These are phyloP conservation scores for Leucophenga varia DNA, from an alignment of 1,140 invertebrate species.

Conservation along the genomic window DNA sequence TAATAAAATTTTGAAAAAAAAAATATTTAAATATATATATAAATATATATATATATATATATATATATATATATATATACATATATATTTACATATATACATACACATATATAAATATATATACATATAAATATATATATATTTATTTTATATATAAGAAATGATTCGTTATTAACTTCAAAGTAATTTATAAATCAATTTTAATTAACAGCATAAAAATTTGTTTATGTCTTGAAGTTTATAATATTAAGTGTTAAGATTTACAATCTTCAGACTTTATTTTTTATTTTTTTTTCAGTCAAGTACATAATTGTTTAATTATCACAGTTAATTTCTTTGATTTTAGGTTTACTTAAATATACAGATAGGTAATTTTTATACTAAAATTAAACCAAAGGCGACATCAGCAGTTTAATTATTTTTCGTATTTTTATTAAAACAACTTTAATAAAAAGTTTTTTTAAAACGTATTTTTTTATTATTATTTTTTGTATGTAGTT, in stretches of 20 bases:
- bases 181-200: no score
- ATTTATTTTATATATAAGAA: no score
- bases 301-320: slow-evolving; percentile 16
- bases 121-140: no score
- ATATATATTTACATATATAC: no score
- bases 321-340: slow-evolving; percentile 10
- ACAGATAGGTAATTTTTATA: no score
- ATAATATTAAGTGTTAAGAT: slow-evolving; percentile 26
- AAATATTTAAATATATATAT: slow-evolving; percentile 11
- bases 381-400: slow-evolving; percentile 45
- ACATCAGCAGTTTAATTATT: slow-evolving; percentile 27
- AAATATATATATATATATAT: no score
- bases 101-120: no score
- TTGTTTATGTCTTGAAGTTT: slow-evolving; percentile 20
- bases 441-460: slow-evolving; percentile 52
- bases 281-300: slow-evolving; percentile 26
- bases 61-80: no score
- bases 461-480: slow-evolving; percentile 36
- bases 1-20: no score
- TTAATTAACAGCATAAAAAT: no score
- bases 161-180: no score
- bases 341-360: slow-evolving; percentile 31
- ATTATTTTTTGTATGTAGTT: slow-evolving; percentile 5
- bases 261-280: slow-evolving; percentile 47
- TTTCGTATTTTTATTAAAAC: slow-evolving; percentile 48